phyloP scores from a whole-genome alignment of 2,797 vertebrate species.

The Rhinichthys osculus region DNA sequence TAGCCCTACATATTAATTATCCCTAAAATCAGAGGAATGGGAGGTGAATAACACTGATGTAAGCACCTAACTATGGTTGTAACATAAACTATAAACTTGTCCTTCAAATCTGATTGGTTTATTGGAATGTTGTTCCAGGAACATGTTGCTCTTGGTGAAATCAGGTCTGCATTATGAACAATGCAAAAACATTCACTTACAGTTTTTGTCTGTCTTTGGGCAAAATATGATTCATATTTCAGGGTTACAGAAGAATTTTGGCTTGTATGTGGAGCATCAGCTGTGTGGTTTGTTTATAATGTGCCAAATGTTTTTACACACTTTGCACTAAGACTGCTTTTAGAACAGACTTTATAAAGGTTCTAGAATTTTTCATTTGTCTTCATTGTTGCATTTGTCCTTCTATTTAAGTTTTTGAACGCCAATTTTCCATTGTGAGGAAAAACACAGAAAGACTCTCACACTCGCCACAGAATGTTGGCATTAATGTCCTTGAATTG shows the following conservation, averaged over 20 bases:
- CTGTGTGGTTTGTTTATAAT: not conserved
- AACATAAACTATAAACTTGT: not conserved
- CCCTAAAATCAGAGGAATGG: too few relatives aligned
- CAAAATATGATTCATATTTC: not conserved
- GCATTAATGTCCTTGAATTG: conserved; percentile 22
- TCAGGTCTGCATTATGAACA: not conserved
- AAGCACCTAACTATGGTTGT: not conserved
- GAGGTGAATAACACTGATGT: not conserved
- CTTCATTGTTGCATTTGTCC: not conserved
- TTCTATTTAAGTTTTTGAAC: not conserved
- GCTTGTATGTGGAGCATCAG: not conserved
- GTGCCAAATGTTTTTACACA: not conserved
- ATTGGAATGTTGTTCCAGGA: not conserved
- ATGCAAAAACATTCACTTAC: not conserved
- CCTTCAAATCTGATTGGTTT: too few relatives aligned
- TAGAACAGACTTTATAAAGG: not conserved
- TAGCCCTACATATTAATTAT: too few relatives aligned
- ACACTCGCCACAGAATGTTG: not conserved
- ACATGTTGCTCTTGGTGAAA: not conserved
- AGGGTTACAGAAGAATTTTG: not conserved
- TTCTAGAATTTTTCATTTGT: not conserved
- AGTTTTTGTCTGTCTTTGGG: not conserved
- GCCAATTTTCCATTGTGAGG: not conserved
- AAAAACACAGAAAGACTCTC: not conserved
- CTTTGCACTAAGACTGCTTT: not conserved